Conservation (phyloP, 2,113 vertebrate species). For the Colistium nudipinnis region DNA sequence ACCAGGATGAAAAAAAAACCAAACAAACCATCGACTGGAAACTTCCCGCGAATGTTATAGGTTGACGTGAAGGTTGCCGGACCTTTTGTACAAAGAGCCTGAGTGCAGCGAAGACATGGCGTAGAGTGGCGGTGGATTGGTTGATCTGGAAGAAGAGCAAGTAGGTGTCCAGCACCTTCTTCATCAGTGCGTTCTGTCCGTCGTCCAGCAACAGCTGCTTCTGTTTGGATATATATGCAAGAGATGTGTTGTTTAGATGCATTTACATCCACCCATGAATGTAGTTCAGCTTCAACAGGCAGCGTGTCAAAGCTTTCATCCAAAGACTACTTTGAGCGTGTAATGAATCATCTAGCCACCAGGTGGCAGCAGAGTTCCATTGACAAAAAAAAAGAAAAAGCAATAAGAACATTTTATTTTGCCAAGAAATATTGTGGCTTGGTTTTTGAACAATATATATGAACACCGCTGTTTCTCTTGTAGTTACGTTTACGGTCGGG, state of each 20-base stretch:
- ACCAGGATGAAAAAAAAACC: constrained; percentile 1
- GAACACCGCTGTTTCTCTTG: too few relatives aligned
- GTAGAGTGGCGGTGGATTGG: constrained; percentile 91
- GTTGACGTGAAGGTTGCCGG: background rate
- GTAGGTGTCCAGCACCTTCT: constrained; percentile 97
- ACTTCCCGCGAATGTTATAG: background rate
- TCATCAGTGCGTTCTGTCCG: constrained; percentile 94
- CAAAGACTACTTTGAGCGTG: background rate
- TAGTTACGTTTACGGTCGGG: too few relatives aligned
- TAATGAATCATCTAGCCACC: constrained; percentile 10
- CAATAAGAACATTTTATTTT: background rate
- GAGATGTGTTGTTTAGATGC: too few relatives aligned
- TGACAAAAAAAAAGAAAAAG: too few relatives aligned
- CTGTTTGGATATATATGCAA: constrained; percentile 70
- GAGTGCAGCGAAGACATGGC: constrained; percentile 91
- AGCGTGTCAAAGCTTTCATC: background rate
- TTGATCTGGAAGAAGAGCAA: constrained; percentile 98
- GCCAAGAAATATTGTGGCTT: background rate
- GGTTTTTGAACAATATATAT: background rate
- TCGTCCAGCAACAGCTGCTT: constrained; percentile 92
- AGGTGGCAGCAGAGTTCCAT: constrained; percentile 50
- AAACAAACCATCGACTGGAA: background rate
- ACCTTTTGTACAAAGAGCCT: constrained; percentile 96
- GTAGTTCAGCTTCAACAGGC: background rate
- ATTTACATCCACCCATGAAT: background rate